Base-by-base conservation (phyloP, 2,888 invertebrate species). In the Augochlorella aurata region DNA sequence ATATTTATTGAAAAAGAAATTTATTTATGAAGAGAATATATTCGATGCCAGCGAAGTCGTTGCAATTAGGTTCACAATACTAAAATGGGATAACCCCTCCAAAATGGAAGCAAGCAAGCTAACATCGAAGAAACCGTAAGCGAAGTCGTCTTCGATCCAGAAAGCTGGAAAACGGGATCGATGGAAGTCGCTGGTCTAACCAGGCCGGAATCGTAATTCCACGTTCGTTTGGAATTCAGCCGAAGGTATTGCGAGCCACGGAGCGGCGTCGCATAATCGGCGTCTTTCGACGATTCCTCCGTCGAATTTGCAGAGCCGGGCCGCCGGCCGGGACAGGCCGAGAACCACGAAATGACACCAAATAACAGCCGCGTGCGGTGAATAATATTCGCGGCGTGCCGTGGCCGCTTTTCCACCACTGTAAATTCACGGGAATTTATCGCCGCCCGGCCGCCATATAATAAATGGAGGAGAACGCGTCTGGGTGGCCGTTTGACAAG, bases 351-450 rank as follows among this genome's bases (percentile, higher is more conserved):
- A 85, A 79, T 82, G 83, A 82, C 83, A 85, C 85, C 82, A 80
- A 85, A 88, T 87, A 88, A 87, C 86, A 83, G 85, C 82, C 70
- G 80, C 87, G 86, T 87, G 84, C 83, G 78, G 82, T 86, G 88
- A 88, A 87, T 88, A 88, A 87, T 87, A 88, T 86, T 84, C 76
- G 83, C 67, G 70, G 68, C 76, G 82, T 66, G 79, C 82, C 71
- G 54, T 72, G 63, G 70, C 73, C 76, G 83, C 81, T 82, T 81
- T 78, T 81, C 79, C 85, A 68, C 52, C 74, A 66, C 79, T 82
- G 81, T 84, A 88, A 88, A 88, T 88, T 83, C 77, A 74, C 80
- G 81, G 45, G 75, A 83, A 87, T 88, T 88, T 88, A 88, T 88
- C 87, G 87, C 77, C 54, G 38, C 45, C 73, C 79, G 77, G 58